Conservation (phyloP, 2,797 vertebrate genomes). For the Dryobates pubescens region DNA sequence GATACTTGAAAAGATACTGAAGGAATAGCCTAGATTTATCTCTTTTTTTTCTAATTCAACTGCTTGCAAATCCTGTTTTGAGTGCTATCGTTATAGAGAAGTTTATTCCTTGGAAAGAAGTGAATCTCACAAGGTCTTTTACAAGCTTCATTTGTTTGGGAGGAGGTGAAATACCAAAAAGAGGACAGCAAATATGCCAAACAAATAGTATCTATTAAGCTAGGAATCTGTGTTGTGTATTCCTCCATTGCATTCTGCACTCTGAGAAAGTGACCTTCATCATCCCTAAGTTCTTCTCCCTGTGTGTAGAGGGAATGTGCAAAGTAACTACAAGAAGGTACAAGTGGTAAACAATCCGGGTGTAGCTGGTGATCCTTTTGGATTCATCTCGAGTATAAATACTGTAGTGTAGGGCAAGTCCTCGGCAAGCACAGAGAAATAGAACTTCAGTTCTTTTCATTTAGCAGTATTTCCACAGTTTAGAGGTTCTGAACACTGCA, state of each 20-base stretch:
- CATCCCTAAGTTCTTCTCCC: background rate
- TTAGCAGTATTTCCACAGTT: background rate
- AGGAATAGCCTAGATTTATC: constrained; percentile 45
- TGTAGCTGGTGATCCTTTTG: background rate
- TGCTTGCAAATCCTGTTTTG: constrained; percentile 38
- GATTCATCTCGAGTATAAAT: background rate
- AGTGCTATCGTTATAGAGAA: constrained; percentile 28
- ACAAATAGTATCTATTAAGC: constrained; percentile 41
- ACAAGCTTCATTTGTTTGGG: constrained; percentile 48
- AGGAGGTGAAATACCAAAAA: constrained; percentile 11
- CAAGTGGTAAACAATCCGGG: background rate
- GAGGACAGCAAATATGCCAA: constrained; percentile 11
- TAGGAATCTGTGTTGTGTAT: background rate
- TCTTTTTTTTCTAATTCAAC: constrained; percentile 5
- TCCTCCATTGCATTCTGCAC: background rate
- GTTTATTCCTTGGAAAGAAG: constrained; percentile 37
- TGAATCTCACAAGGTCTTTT: constrained; percentile 47
- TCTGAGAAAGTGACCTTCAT: constrained; percentile 19
- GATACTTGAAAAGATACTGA: constrained; percentile 25
- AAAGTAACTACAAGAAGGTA: background rate
- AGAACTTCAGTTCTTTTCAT: background rate
- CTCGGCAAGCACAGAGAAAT: background rate
- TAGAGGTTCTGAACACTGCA: background rate
- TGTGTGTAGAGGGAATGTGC: background rate
- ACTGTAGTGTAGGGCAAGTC: background rate